These are phyloP conservation scores for Micromesistius poutassou DNA, from an alignment of 2,797 vertebrate species.

Conservation along the genomic window DNA sequence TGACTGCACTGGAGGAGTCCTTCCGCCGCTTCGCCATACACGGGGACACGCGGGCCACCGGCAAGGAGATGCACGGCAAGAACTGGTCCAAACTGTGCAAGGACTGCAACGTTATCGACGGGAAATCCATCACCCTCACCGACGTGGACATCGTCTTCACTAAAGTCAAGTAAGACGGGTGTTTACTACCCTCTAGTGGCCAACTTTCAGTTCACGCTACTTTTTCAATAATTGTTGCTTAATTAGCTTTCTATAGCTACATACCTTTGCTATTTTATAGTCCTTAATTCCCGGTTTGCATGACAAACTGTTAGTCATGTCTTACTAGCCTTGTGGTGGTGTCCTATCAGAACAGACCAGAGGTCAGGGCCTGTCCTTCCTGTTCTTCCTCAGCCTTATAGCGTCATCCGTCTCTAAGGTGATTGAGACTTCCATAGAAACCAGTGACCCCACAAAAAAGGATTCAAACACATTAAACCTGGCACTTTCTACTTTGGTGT, in stretches of 20 bases:
- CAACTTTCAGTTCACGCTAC: not conserved
- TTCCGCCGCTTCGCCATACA: constrained; percentile 92
- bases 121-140: constrained; percentile 87
- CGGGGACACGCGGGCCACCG: constrained; percentile 87
- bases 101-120: constrained; percentile 90
- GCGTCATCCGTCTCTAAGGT: constrained; percentile 45
- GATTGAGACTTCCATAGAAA: constrained; percentile 46
- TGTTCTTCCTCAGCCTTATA: constrained; percentile 37
- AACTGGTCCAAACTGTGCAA: constrained; percentile 97
- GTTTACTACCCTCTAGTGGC: not conserved
- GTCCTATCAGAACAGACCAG: not conserved
- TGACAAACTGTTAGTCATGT: not conserved
- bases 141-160: constrained; percentile 97
- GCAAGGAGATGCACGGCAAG: constrained; percentile 93
- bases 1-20: constrained; percentile 88
- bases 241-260: not conserved
- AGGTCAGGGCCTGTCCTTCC: constrained; percentile 38
- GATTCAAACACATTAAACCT: constrained; percentile 20
- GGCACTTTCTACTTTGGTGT: constrained; percentile 15
- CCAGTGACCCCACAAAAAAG: constrained; percentile 46
- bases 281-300: not conserved
- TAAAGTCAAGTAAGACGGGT: constrained; percentile 90
- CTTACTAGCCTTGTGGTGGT: not conserved
- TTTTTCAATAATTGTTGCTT: not conserved
- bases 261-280: not conserved